Evolutionary conservation across 2,888 invertebrate genomes (phyloP).

Genomic region (Agelastica alni): DNA sequence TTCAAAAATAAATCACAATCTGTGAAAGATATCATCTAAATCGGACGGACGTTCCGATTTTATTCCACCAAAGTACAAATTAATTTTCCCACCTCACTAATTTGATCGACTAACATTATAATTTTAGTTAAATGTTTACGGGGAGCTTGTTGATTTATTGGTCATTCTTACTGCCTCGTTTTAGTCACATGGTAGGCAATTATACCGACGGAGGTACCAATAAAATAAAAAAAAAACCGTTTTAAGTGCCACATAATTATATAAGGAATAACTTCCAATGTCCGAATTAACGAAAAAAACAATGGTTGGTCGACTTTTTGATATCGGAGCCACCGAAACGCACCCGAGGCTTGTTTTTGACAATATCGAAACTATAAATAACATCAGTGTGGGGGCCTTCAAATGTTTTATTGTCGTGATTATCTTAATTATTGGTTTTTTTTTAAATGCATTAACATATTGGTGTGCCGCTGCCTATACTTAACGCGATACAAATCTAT

Average conservation of each 20-base stretch:
- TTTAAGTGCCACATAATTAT: constrained; percentile 44
- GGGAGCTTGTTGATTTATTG: constrained; percentile 34
- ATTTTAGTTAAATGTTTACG: constrained; percentile 29
- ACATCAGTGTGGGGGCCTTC: constrained; percentile 43
- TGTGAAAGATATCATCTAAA: constrained; percentile 26
- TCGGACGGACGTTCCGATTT: constrained; percentile 23
- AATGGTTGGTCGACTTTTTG: constrained; percentile 25
- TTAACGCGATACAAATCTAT: constrained; percentile 35
- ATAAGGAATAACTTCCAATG: constrained; percentile 42
- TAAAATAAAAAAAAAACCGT: constrained; percentile 42
- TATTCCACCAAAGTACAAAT: constrained; percentile 30
- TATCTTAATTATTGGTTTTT: constrained; percentile 55
- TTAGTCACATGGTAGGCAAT: constrained; percentile 35
- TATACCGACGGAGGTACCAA: constrained; percentile 39
- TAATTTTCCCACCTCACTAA: constrained; percentile 30
- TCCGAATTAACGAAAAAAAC: constrained; percentile 35
- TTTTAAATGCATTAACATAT: constrained; percentile 51
- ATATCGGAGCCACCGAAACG: constrained; percentile 43
- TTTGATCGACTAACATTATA: constrained; percentile 27
- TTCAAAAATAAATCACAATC: constrained; percentile 26
- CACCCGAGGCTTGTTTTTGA: constrained; percentile 48
- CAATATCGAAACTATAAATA: constrained; percentile 54
- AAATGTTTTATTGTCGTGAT: constrained; percentile 53
- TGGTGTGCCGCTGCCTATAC: constrained; percentile 40
- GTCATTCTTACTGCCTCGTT: constrained; percentile 32